A percentile compares a stretch with the other conserved stretches of the same genome.
Conservation (phyloP, 2,888 invertebrate genomes). For the Platycheirus albimanus region DNA sequence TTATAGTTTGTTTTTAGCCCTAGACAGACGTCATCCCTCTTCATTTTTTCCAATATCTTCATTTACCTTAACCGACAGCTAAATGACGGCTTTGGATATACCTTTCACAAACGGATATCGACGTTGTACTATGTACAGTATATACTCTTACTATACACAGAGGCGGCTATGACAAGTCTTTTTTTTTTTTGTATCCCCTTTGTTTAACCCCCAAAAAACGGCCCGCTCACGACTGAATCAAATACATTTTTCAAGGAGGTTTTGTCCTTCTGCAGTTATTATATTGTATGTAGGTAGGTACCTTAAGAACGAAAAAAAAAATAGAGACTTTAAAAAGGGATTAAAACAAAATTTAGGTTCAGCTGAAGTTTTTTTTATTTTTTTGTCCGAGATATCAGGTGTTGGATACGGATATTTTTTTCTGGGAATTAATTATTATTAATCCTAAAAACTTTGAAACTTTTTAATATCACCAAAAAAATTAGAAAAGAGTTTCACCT, state of each 20-base stretch:
- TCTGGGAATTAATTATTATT: slow-evolving; percentile 24
- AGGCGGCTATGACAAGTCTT: slow-evolving; percentile 59
- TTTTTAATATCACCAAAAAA: no score
- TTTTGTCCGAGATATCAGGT: slow-evolving; percentile 33
- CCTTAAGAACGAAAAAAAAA: neutral
- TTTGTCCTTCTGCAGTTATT: slow-evolving; percentile 2
- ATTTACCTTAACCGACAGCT: slow-evolving; percentile 72
- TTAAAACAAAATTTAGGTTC: slow-evolving; percentile 14
- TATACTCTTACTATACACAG: no score
- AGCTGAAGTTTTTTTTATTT: slow-evolving; percentile 17
- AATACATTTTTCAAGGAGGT: slow-evolving; percentile 28
- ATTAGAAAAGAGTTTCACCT: no score
- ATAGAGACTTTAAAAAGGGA: slow-evolving; percentile 16
- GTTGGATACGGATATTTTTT: slow-evolving; percentile 7
- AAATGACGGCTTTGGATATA: slow-evolving; percentile 70
- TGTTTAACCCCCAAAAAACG: neutral
- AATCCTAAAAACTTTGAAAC: no score
- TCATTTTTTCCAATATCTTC: slow-evolving; percentile 72
- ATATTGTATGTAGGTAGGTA: no score
- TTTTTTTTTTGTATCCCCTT: slow-evolving; percentile 10
- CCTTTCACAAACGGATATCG: slow-evolving; percentile 65
- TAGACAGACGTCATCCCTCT: slow-evolving; percentile 70
- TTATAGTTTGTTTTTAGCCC: slow-evolving; percentile 66
- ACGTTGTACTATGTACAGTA: slow-evolving; percentile 29
- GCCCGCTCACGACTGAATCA: slow-evolving; percentile 55